These are phyloP conservation scores for Adrianichthys oophorus DNA, from an alignment of 2,797 vertebrate genomes.

Conservation along the genomic window DNA sequence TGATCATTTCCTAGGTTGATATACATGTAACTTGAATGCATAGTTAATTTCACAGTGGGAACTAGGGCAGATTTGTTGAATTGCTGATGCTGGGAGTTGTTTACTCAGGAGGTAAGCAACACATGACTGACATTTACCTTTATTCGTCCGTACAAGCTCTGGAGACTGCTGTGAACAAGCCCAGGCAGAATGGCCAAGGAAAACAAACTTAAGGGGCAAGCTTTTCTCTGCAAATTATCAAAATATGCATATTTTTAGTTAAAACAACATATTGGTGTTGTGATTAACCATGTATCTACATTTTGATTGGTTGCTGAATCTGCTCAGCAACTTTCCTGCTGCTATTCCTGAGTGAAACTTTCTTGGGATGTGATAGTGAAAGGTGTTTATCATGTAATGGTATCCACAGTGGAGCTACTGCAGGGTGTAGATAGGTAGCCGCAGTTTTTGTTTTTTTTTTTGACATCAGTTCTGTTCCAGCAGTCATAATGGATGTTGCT, in stretches of 20 bases:
- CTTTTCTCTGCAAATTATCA: slow-evolving; percentile 17
- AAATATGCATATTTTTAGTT: slow-evolving; percentile 6
- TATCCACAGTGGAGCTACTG: slow-evolving; percentile 76
- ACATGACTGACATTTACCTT: slow-evolving; percentile 68
- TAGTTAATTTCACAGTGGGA: slow-evolving; percentile 72
- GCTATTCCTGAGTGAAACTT: slow-evolving; percentile 56
- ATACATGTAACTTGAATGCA: slow-evolving; percentile 60
- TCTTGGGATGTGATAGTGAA: slow-evolving; percentile 64
- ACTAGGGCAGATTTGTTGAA: slow-evolving; percentile 44
- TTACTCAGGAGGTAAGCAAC: slow-evolving; percentile 64
- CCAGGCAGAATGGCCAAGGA: slow-evolving; percentile 48
- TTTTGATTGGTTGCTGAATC: slow-evolving; percentile 21
- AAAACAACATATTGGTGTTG: slow-evolving; percentile 7
- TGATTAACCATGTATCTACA: slow-evolving; percentile 2
- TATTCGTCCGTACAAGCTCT: slow-evolving; percentile 61
- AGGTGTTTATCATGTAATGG: slow-evolving; percentile 75
- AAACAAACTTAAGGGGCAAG: slow-evolving; percentile 38
- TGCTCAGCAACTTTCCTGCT: slow-evolving; percentile 48
- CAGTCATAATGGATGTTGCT: slow-evolving; percentile 63
- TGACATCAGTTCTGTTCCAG: slow-evolving; percentile 71
- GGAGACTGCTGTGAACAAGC: slow-evolving; percentile 52
- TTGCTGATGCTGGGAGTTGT: slow-evolving; percentile 63
- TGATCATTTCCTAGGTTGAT: slow-evolving; percentile 53
- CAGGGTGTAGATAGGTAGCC: slow-evolving; percentile 69
- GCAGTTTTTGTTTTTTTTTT: slow-evolving; percentile 30